phyloP scores from a whole-genome alignment of 2,113 vertebrate genomes.

The Pionites leucogaster region DNA sequence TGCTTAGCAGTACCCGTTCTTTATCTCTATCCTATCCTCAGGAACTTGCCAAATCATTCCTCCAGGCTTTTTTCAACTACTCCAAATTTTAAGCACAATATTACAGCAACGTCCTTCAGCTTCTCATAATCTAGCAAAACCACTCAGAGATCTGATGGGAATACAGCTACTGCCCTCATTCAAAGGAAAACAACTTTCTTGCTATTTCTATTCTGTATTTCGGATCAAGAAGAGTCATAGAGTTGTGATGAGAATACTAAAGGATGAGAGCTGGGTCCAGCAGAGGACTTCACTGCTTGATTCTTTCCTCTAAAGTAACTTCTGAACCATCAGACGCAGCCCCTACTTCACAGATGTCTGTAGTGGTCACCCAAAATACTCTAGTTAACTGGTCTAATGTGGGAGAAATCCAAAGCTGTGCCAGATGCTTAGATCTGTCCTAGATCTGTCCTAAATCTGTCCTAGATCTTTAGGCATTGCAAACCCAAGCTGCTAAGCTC shows the following conservation, averaged over 20 bases:
- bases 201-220: not conserved
- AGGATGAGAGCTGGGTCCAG: not conserved
- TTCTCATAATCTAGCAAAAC: not conserved
- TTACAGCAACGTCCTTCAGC: not conserved
- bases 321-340: not conserved
- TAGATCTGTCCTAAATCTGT: not conserved
- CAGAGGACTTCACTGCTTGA: not conserved
- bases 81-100: not conserved
- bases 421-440: not conserved
- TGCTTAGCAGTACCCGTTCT: conserved; percentile 6
- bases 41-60: conserved; percentile 29
- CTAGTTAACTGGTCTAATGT: not conserved
- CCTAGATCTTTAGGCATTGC: not conserved
- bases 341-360: not conserved
- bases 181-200: not conserved
- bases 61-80: not conserved
- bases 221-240: not conserved
- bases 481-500: not conserved
- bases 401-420: not conserved
- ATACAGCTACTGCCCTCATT: not conserved
- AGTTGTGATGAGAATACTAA: not conserved
- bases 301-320: not conserved
- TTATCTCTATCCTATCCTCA: not conserved
- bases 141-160: rapidly evolving
- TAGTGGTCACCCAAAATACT: not conserved